Evolutionary conservation across 2,797 vertebrate species (phyloP), one percentile per base, ranked within the genome.

Genomic region (Ceryle rudis): DNA sequence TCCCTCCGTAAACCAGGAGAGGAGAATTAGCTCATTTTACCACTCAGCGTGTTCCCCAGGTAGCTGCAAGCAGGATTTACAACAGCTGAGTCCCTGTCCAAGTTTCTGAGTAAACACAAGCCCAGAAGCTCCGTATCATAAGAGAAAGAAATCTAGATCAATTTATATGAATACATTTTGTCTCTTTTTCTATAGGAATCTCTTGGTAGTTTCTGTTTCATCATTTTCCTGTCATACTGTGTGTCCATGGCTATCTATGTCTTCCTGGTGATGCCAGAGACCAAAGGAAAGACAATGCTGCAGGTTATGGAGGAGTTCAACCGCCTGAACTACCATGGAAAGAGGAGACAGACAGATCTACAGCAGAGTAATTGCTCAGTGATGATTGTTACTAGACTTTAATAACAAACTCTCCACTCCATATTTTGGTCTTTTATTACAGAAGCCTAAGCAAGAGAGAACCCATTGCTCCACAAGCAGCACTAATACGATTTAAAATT

Each of bases 171-270:
- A 67, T 6, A 10, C 0, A 10, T 66, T 80, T 89, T 64, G 17
- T 22, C 69, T 93, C 46, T 91, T 94, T 58, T 39, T 85, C 95
- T 18, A 1, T 94, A 99, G 99, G 89, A 98, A 44, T 82, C 97
- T 41, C 93, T 99, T 71, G 87, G 97, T 16, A 97, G 97, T 79
- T 98, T 98, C 90, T 98, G 98, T 89, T 98, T 98, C 91, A 95
- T 98, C 31, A 92, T 97, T 85, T 98, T 97, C 90, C 80, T 97
- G 80, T 25, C 23, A 3, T 96, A 97, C 69, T 93, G 75, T 33
- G 18, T 87, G 66, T 93, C 83, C 89, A 73, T 94, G 90, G 85
- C 96, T 71, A 35, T 95, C 66, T 95, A 91, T 82, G 94, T 95
- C 47, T 93, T 89, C 75, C 62, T 97, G 87, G 69, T 97, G 58